A percentile compares a stretch with the other conserved stretches of the same genome.
phyloP scores from a whole-genome alignment of 2,888 invertebrate species.

The Mimas tiliae region DNA sequence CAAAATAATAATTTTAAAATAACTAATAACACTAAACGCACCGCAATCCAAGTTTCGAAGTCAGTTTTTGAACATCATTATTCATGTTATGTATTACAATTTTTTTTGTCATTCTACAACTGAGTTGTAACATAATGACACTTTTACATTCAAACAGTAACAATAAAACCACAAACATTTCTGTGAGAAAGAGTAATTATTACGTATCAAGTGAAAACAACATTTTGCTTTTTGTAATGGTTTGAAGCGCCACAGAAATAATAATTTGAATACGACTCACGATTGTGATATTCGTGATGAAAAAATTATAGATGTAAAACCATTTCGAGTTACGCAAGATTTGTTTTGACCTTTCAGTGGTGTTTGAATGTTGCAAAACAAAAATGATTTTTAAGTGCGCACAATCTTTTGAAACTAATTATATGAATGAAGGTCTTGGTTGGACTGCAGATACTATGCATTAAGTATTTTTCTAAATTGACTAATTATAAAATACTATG shows the following conservation, averaged over 20 bases:
- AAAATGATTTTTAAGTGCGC: background rate
- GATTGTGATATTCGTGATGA: background rate
- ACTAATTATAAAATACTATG: too few species aligned
- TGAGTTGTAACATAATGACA: background rate
- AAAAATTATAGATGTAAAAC: background rate
- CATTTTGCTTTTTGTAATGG: background rate
- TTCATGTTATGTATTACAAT: background rate
- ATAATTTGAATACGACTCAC: background rate
- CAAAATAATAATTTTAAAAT: too few species aligned
- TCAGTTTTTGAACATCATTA: background rate
- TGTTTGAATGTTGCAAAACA: background rate
- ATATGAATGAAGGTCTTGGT: background rate
- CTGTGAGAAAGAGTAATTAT: background rate
- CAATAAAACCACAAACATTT: background rate
- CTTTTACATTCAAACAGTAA: background rate
- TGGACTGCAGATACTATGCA: background rate
- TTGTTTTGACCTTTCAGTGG: background rate
- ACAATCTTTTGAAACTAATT: slow-evolving; percentile 1
- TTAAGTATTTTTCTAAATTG: too few species aligned
- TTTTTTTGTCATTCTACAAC: background rate
- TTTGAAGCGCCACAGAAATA: background rate
- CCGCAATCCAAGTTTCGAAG: too few species aligned
- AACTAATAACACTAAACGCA: too few species aligned
- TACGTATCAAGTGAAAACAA: background rate
- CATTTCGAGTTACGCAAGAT: background rate